Conservation (phyloP, 2,113 vertebrate species). For the Phrynocephalus versicolor region DNA sequence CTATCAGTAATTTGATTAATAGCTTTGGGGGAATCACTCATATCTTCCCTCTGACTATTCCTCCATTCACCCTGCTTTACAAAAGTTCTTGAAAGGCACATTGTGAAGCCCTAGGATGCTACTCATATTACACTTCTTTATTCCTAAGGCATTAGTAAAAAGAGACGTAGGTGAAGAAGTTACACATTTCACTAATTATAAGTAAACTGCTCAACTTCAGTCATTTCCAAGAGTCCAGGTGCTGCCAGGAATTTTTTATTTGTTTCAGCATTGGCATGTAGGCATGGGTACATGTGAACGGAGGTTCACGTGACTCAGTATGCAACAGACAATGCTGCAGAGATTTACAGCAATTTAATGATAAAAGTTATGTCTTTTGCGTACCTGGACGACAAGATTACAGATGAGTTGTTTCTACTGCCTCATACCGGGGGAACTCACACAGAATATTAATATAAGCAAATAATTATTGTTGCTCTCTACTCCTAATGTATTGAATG, state of each 20-base stretch:
- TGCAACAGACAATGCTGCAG: too few species aligned
- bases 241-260: background rate
- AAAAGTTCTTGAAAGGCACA: background rate
- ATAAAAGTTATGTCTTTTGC: too few species aligned
- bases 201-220: background rate
- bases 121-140: background rate
- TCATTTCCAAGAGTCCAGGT: background rate
- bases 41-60: background rate
- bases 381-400: background rate
- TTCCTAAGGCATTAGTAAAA: background rate
- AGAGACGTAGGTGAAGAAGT: background rate
- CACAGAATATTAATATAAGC: background rate
- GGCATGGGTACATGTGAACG: background rate
- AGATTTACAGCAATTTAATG: too few species aligned
- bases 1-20: conserved; percentile 17
- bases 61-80: background rate
- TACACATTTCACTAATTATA: background rate
- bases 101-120: conserved; percentile 11
- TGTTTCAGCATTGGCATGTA: background rate
- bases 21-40: conserved; percentile 19
- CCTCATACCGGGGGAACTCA: background rate
- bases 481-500: too few species aligned
- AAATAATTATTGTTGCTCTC: too few species aligned
- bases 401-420: background rate
- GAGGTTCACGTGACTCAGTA: too few species aligned